Evolutionary conservation across 1,140 invertebrate species (phyloP), one percentile per base, ranked within the genome.

Genomic region (Trichonephila inaurata): DNA sequence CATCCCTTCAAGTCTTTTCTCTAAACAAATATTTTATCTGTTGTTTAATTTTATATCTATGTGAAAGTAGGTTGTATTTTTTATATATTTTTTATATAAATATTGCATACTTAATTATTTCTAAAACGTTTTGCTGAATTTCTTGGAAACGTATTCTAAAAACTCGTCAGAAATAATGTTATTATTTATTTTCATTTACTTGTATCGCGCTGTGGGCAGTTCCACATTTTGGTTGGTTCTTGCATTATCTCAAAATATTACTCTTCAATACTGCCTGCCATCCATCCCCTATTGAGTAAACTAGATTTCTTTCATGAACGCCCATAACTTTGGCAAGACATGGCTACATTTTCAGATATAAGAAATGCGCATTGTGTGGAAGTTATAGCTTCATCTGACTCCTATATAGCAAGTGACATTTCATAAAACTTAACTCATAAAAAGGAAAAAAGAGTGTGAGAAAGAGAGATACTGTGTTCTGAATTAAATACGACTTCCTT

Each of bases 401-500:
- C 72, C 24, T 16, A 51, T 61, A 61, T 61, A 61, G 83, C 28
- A 28, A 77, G 28, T 77, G 28, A 40, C 51, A 28, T 85, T 61
- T 85, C 24, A 61, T 51, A 85, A 85, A 85, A 85, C 21, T 85
- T 60, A 85, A 85, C n/a, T 8, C 58, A 51, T n/a, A 24, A 85
- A 85, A 85, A 85, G 33, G 24, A 77, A 77, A 77, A 77, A 77
- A 33, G 28, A 33, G 28, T 40, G 72, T 8, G 28, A 40, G 72
- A 77, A n/a, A 61, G 51, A 61, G 58, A 85, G 83, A 51, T 51
- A 51, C 51, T 33, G 44, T 61, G 58, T 61, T 60, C 83, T 10
- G 83, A 85, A 77, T 85, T 85, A 58, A 85, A 85, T 85, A 85
- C 83, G 40, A 85, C 83, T 85, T 85, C 83, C 83, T 85, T 85